phyloP scores from a whole-genome alignment of 2,888 invertebrate genomes.

The Miltochrista miniata region DNA sequence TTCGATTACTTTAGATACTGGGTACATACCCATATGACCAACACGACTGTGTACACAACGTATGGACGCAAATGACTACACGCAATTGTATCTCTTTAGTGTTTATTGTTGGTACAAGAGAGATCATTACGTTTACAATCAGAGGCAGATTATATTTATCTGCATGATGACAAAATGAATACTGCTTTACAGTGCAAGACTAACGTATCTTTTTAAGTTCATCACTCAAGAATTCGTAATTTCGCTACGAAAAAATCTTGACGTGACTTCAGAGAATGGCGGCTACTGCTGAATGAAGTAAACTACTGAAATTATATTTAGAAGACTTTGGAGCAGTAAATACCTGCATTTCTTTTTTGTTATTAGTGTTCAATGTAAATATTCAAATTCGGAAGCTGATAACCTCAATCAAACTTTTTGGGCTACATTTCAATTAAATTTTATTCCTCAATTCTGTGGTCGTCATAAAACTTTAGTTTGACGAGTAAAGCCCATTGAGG shows the following conservation, averaged over 20 bases:
- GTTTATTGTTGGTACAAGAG: not conserved
- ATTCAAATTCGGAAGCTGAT: conserved; percentile 83
- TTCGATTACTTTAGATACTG: conserved; percentile 39
- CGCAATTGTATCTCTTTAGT: not conserved
- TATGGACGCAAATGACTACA: conserved; percentile 10
- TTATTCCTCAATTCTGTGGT: conserved; percentile 81
- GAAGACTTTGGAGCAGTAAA: not conserved
- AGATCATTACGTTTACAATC: conserved; percentile 5
- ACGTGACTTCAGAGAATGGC: too few species aligned
- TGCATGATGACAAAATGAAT: too few species aligned
- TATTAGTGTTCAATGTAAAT: conserved; percentile 72
- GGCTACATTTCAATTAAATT: conserved; percentile 83
- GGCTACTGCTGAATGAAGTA: too few species aligned
- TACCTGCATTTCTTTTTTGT: conserved; percentile 2
- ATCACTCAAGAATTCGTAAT: too few species aligned
- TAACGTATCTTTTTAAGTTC: too few species aligned
- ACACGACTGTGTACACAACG: conserved; percentile 4
- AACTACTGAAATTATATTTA: not conserved
- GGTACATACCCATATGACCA: conserved; percentile 18
- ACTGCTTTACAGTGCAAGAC: too few species aligned
- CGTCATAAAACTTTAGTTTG: conserved; percentile 82
- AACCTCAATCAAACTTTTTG: conserved; percentile 80
- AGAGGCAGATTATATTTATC: too few species aligned
- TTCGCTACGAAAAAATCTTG: too few species aligned
- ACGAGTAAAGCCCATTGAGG: conserved; percentile 83